Percentiles rank a stretch among this genome's conserved stretches.
Conservation (phyloP, 2,888 invertebrate genomes). For the Philhelius pedissequus region DNA sequence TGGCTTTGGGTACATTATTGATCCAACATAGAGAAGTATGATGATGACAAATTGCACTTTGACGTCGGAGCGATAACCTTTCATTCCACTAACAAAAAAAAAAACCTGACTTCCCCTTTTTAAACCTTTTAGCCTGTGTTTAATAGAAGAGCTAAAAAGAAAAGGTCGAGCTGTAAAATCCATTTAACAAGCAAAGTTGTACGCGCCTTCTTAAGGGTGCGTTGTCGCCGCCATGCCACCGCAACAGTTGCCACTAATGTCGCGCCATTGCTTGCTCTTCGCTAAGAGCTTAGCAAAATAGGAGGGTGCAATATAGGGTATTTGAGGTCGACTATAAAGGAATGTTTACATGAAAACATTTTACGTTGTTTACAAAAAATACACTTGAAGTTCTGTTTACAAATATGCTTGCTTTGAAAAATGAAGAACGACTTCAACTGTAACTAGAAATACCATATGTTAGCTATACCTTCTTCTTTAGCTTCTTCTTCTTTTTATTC, state of each 20-base stretch:
- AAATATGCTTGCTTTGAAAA: constrained; percentile 30
- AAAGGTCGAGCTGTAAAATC: background rate
- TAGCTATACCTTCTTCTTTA: too few relatives aligned
- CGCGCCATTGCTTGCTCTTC: constrained; percentile 8
- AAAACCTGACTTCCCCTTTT: background rate
- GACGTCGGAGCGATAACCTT: constrained; percentile 36
- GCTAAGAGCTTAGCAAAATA: background rate
- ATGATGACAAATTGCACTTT: constrained; percentile 20
- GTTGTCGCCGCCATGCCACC: background rate
- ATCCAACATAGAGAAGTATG: background rate
- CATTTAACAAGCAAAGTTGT: background rate
- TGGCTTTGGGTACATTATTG: background rate
- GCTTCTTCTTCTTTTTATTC: background rate
- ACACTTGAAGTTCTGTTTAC: constrained; percentile 28
- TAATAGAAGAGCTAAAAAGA: background rate
- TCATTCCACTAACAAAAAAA: background rate
- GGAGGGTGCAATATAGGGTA: background rate
- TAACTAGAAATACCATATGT: background rate
- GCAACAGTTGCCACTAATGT: background rate
- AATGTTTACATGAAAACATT: constrained; percentile 52
- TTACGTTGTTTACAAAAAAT: constrained; percentile 47
- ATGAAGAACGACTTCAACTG: constrained; percentile 14
- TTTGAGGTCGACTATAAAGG: constrained; percentile 15
- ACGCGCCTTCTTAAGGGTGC: constrained; percentile 36
- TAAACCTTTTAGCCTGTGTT: constrained; percentile 29